These are phyloP conservation scores for Callopanchax toddi DNA, from an alignment of 2,113 vertebrate genomes.

Conservation along the genomic window DNA sequence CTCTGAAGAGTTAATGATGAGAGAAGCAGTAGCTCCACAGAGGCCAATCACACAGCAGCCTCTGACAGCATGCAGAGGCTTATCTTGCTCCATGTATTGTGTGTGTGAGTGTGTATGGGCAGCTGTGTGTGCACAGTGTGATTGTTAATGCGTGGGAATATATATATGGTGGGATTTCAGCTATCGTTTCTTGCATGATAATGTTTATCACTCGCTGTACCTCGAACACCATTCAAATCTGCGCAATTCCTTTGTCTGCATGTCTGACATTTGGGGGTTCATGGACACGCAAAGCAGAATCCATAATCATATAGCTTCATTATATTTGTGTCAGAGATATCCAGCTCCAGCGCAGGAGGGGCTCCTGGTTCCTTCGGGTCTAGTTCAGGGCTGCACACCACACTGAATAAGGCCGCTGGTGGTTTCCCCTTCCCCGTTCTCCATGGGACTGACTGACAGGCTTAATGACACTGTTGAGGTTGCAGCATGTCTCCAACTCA, in stretches of 20 bases:
- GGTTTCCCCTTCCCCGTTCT: constrained; percentile 44
- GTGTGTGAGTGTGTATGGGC: constrained; percentile 12
- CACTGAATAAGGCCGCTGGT: constrained; percentile 43
- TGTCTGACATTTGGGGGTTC: constrained; percentile 60
- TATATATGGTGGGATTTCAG: constrained; percentile 64
- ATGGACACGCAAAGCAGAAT: constrained; percentile 49
- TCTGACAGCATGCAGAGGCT: constrained; percentile 62
- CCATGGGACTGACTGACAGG: constrained; percentile 68
- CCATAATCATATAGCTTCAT: constrained; percentile 65
- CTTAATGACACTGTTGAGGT: constrained; percentile 76
- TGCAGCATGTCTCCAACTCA: constrained; percentile 67
- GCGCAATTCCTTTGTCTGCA: constrained; percentile 53
- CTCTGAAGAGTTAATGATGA: constrained; percentile 79
- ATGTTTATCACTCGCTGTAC: constrained; percentile 46
- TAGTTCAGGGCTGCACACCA: constrained; percentile 44
- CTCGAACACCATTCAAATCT: constrained; percentile 55
- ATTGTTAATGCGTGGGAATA: constrained; percentile 55
- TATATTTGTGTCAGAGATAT: constrained; percentile 52
- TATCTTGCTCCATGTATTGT: constrained; percentile 55
- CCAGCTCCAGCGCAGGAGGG: constrained; percentile 40
- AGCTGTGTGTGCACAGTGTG: constrained; percentile 18
- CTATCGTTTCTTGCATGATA: constrained; percentile 50
- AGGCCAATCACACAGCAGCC: constrained; percentile 73
- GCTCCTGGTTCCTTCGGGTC: constrained; percentile 42
- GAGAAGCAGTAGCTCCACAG: constrained; percentile 71